Conservation (phyloP, 2,113 vertebrate genomes). For the Ceyx margarethae region DNA sequence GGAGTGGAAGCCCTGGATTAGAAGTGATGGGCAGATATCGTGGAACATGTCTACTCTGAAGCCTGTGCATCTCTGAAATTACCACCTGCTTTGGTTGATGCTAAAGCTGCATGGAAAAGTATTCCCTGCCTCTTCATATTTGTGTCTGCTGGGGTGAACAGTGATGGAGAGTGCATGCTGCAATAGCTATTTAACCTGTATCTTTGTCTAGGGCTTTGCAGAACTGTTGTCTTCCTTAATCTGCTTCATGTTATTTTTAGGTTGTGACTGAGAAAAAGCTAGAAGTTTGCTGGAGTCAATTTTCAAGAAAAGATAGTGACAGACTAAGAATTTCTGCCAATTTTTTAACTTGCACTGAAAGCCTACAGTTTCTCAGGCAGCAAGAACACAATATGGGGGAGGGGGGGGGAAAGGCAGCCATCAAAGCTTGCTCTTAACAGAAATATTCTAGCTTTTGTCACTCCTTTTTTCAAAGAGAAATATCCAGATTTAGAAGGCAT, state of each 20-base stretch:
- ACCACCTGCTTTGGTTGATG: not conserved
- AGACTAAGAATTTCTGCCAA: conserved; percentile 50
- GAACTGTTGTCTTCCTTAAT: conserved; percentile 5
- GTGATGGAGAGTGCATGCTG: not conserved
- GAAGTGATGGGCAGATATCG: not conserved
- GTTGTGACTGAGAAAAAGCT: conserved; percentile 35
- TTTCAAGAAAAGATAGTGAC: conserved; percentile 23
- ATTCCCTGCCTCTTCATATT: not conserved
- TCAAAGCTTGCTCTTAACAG: not conserved
- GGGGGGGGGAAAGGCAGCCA: not conserved
- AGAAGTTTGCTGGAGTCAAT: not conserved
- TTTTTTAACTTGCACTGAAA: conserved; percentile 49
- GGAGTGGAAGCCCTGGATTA: not conserved
- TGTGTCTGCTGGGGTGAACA: not conserved
- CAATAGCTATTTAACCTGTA: not conserved
- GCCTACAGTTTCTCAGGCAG: not conserved
- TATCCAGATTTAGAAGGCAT: not conserved
- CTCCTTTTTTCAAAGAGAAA: not conserved
- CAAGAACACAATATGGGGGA: not conserved
- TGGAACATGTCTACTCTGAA: not conserved
- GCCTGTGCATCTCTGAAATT: not conserved
- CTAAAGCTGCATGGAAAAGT: not conserved
- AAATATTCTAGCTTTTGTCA: not conserved
- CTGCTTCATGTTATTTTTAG: conserved; percentile 36
- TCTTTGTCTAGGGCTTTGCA: not conserved